Evolutionary conservation across 35 echinoderm and acorn worm species (phyloP).

Genomic region (Nesometra sesokonis): DNA sequence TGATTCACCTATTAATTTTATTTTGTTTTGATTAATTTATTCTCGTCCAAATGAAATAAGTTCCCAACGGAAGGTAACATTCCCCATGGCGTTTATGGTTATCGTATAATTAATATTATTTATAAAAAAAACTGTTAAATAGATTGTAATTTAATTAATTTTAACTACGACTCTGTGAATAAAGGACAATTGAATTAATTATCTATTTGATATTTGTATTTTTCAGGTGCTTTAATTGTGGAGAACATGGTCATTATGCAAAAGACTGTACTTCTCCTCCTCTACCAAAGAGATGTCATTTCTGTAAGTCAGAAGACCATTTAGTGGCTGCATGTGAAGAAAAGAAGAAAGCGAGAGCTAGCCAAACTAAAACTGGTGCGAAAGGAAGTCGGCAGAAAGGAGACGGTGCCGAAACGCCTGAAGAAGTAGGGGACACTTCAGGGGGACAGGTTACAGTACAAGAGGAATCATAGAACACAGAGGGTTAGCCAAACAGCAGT

Average conservation of each 20-base stretch:
- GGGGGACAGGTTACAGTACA: neutral
- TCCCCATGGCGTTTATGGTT: neutral
- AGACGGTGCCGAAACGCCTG: neutral
- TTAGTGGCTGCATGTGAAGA: slow-evolving; percentile 71
- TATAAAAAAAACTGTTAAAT: neutral
- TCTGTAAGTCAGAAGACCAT: slow-evolving; percentile 89
- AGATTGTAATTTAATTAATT: neutral
- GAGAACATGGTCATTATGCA: slow-evolving; percentile 74
- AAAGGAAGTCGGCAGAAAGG: neutral
- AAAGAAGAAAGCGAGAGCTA: slow-evolving; percentile 13
- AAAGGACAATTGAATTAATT: neutral
- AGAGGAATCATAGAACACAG: neutral
- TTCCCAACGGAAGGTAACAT: too few species aligned
- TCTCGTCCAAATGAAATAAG: too few species aligned
- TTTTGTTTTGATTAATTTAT: too few species aligned
- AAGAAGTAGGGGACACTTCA: neutral
- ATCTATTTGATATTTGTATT: neutral
- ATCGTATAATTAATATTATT: neutral
- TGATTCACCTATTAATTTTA: too few species aligned
- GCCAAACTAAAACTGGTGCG: neutral
- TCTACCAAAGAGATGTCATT: slow-evolving; percentile 77
- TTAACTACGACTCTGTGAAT: neutral
- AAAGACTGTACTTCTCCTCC: slow-evolving; percentile 86
- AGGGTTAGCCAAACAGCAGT: too few species aligned
- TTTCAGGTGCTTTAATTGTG: slow-evolving; percentile 87